Evolutionary conservation across 1,140 invertebrate genomes (phyloP).

Genomic region (Drosophila willistoni): DNA sequence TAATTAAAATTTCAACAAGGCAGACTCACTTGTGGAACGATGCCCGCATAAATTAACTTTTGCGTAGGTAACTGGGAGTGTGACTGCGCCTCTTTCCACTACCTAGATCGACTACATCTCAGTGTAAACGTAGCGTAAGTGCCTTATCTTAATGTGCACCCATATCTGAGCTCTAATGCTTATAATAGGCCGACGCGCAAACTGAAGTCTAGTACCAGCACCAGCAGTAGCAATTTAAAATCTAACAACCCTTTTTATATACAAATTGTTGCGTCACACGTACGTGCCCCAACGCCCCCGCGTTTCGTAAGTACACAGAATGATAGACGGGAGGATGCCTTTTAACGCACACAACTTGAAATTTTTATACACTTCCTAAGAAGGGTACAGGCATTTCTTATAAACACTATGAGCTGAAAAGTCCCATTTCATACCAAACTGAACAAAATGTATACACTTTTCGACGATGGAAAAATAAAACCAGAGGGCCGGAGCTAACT

Average conservation of each 20-base stretch:
- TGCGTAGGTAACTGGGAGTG: slow-evolving; percentile 39
- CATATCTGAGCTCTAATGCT: slow-evolving; percentile 76
- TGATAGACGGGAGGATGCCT: slow-evolving; percentile 23
- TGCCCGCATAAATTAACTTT: slow-evolving; percentile 80
- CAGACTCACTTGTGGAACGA: slow-evolving; percentile 41
- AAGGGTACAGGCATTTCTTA: not conserved
- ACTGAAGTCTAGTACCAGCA: not conserved
- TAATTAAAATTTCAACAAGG: slow-evolving; percentile 79
- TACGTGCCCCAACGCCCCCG: slow-evolving; percentile 56
- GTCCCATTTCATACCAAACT: too few relatives aligned
- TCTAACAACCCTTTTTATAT: slow-evolving; percentile 82
- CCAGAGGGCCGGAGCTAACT: too few relatives aligned
- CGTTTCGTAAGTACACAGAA: slow-evolving; percentile 3
- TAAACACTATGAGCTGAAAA: too few relatives aligned
- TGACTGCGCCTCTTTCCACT: slow-evolving; percentile 23
- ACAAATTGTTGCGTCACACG: slow-evolving; percentile 78
- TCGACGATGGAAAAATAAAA: not conserved
- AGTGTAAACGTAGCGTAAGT: slow-evolving; percentile 72
- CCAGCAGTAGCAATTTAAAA: slow-evolving; percentile 66
- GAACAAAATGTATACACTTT: too few relatives aligned
- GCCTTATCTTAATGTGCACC: slow-evolving; percentile 77
- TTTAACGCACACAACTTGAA: slow-evolving; percentile 61
- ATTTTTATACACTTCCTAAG: slow-evolving; percentile 33
- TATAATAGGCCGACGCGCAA: slow-evolving; percentile 67
- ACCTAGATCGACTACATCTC: slow-evolving; percentile 27